Conservation (phyloP, 2,113 vertebrate genomes). For the Brienomyrus longianalis region DNA sequence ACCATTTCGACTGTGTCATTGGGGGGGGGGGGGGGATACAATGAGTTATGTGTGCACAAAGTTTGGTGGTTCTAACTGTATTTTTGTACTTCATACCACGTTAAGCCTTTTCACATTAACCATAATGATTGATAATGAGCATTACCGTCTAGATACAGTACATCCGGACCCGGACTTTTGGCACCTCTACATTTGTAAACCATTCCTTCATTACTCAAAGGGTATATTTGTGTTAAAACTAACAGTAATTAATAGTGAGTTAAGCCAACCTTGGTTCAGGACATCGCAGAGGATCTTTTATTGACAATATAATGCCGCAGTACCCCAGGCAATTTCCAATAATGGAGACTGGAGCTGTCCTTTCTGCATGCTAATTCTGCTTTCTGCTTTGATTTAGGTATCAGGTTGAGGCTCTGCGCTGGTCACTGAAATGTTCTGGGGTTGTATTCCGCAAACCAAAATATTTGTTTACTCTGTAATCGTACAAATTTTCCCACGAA, state of each 20-base stretch:
- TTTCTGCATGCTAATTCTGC: neutral
- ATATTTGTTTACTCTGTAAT: neutral
- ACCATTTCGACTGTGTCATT: neutral
- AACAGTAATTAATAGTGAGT: neutral
- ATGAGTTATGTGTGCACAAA: neutral
- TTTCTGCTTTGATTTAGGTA: neutral
- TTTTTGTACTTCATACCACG: neutral
- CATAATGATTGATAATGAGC: neutral
- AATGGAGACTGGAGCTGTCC: neutral
- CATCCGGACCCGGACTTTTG: neutral
- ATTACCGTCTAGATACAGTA: neutral
- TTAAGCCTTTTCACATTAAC: neutral
- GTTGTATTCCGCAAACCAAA: neutral
- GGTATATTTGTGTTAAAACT: neutral
- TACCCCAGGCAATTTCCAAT: neutral
- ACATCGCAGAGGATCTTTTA: neutral
- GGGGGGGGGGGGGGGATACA: neutral
- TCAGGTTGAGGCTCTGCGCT: neutral
- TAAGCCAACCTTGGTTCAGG: neutral
- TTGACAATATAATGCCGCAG: neutral
- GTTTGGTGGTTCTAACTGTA: neutral
- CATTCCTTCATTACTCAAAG: neutral
- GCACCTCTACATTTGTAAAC: neutral
- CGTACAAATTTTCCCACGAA: neutral
- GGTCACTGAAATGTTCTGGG: neutral